Evolutionary conservation across 2,113 vertebrate genomes (phyloP), one percentile per base, ranked within the genome.

Genomic region (Planiliza haematocheilus): DNA sequence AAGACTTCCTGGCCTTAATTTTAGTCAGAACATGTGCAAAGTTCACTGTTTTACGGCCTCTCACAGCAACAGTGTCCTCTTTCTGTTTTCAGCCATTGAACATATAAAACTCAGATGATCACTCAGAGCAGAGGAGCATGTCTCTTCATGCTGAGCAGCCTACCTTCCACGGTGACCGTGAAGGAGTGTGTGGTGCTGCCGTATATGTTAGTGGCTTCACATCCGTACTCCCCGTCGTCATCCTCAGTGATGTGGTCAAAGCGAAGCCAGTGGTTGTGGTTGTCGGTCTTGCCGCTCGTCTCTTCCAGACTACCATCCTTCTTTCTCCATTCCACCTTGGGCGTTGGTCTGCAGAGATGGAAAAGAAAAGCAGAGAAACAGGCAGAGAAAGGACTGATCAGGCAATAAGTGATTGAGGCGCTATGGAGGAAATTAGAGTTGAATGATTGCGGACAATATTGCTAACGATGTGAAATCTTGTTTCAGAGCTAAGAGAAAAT

Each of bases 171-270:
- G 0, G 91, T 91, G 74, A 97, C 88, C 0, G 85, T 91, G 86
- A 94, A 97, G 24, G 71, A 61, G 52, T 93, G 95, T 0, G 45
- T 72, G 8, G 60, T 41, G 0, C 4, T 70, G 21, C 95, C 95
- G 2, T 92, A 81, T 0, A 1, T 7, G 75, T 97, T 97, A 61
- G 12, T 79, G 8, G 95, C 95, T 0, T 63, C 55, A 55, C 96
- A 98, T 74, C 92, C 87, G 59, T 98, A 98, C 53, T 96, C 95
- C 4, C 96, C 96, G 0, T 96, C 95, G 0, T 96, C 96, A 0
- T 84, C 87, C 79, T 94, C 93, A 0, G 34, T 34, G 48, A 97
- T 88, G 0, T 49, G 71, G 8, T 78, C 18, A 16, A 98, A 94
- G 3, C 24, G 53, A 18, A 97, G 91, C 62, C 93, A 94, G 79